Percentiles rank a stretch among this genome's conserved stretches.
These are phyloP conservation scores for Psylliodes chrysocephalus DNA, from an alignment of 2,888 invertebrate species.

Conservation along the genomic window DNA sequence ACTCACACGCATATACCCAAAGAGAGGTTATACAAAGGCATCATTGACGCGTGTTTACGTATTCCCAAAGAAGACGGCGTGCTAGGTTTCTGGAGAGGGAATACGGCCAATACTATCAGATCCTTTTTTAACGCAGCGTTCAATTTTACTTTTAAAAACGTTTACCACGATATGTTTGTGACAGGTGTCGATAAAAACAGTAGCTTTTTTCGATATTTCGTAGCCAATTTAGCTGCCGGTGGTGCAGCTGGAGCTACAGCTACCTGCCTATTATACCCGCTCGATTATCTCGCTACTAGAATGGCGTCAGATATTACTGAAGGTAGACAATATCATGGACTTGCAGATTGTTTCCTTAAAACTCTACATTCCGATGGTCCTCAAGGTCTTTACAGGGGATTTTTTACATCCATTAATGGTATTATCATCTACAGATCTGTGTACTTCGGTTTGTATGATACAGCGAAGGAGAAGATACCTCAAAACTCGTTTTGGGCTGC, in stretches of 20 bases:
- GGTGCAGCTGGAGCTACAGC: constrained; percentile 83
- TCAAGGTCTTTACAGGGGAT: constrained; percentile 73
- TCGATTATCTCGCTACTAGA: constrained; percentile 71
- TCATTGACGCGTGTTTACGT: constrained; percentile 74
- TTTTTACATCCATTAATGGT: constrained; percentile 74
- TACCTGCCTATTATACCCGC: constrained; percentile 79
- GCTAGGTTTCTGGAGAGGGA: constrained; percentile 79
- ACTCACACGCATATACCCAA: not conserved
- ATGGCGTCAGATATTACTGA: constrained; percentile 57
- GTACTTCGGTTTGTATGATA: constrained; percentile 75
- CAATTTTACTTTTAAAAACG: constrained; percentile 84
- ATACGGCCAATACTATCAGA: constrained; percentile 81
- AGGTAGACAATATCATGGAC: constrained; percentile 68
- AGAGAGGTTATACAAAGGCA: constrained; percentile 64
- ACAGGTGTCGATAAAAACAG: constrained; percentile 78
- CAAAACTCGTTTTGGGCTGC: constrained; percentile 70
- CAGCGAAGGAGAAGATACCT: constrained; percentile 72
- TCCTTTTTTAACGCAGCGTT: constrained; percentile 83
- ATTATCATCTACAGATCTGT: constrained; percentile 75
- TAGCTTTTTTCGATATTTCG: constrained; percentile 76
- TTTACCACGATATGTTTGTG: constrained; percentile 78
- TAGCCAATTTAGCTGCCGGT: constrained; percentile 80
- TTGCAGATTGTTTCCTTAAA: constrained; percentile 69
- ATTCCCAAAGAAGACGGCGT: constrained; percentile 77
- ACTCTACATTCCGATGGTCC: constrained; percentile 70